Base-by-base conservation (phyloP, 2,113 vertebrate species). In the Nothoprocta pentlandii region DNA sequence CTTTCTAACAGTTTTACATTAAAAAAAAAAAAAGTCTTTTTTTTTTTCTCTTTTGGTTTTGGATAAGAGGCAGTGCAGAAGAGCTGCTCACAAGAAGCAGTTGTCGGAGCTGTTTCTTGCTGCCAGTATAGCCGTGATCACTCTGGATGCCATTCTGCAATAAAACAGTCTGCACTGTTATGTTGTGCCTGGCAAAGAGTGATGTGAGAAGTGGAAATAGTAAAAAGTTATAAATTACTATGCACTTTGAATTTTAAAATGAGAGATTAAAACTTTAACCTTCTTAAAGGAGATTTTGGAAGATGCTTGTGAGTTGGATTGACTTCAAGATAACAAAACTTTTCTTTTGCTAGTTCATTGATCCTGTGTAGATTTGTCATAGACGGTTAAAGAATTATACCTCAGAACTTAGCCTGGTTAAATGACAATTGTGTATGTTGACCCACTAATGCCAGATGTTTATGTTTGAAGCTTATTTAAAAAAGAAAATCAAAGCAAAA, bases 381-480 rank as follows among this genome's bases (percentile, higher is more conserved):
- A 62, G 63, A 61, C 74, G 83, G 51, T 84, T 81, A 82, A 54
- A 86, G 90, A 82, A 84, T 51, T 49, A 26, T 66, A 66, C 74
- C 70, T 88, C 79, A 94, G 53, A 84, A 39, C 20, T 54, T 81
- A 93, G 39, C 78, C 84, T 89, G 23, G 77, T 76, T 58, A 79
- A 71, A 73, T 39, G 69, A 21, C 53, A 81, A 93, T 51, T 86
- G 51, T 89, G 34, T 93, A 54, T 80, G 41, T 75, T 96, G 77
- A 90, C 30, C 77, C 77, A 69, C 44, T 80, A 73, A 14, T 93
- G 86, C 92, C 80, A 79, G 77, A 58, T 66, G 64, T 86, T 95
- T 92, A 58, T 94, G 81, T 95, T 88, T 86, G 92, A 88, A 94
- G 62, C 39, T 81, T 93, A 95, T 86, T 53, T 80, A 88, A 93